These are phyloP conservation scores for Clivina fossor DNA, from an alignment of 2,888 invertebrate genomes.

Conservation along the genomic window DNA sequence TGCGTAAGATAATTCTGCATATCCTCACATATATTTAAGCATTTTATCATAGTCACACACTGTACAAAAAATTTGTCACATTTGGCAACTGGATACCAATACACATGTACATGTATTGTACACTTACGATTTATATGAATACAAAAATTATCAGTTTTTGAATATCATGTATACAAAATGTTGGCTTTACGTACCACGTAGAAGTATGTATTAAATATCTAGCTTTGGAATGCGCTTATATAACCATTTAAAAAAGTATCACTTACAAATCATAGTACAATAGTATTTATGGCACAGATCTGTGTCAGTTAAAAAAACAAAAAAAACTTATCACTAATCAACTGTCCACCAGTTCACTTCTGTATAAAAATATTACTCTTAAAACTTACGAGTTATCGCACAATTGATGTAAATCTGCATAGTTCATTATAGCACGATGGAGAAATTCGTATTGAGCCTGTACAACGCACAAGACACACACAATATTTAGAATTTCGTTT, in stretches of 20 bases:
- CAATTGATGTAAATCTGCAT: conserved; percentile 82
- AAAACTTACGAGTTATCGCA: conserved; percentile 54
- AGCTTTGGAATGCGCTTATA: conserved; percentile 31
- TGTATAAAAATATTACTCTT: conserved; percentile 35
- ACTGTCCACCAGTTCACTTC: conserved; percentile 19
- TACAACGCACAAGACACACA: conserved; percentile 45
- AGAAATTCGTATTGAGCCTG: conserved; percentile 93
- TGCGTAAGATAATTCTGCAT: conserved; percentile 23
- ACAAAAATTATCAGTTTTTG: conserved; percentile 22
- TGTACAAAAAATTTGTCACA: conserved; percentile 21
- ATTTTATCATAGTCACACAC: conserved; percentile 17
- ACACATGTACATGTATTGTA: conserved; percentile 18
- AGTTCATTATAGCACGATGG: conserved; percentile 88
- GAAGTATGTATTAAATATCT: conserved; percentile 27
- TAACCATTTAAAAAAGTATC: conserved; percentile 29
- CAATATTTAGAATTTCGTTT: conserved; percentile 8
- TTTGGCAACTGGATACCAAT: conserved; percentile 11
- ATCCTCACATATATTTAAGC: conserved; percentile 20
- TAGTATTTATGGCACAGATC: conserved; percentile 25
- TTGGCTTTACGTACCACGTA: conserved; percentile 20
- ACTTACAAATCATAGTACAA: conserved; percentile 25
- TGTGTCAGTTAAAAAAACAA: conserved; percentile 20
- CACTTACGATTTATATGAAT: conserved; percentile 18
- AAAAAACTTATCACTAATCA: conserved; percentile 28
- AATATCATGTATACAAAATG: conserved; percentile 25